Evolutionary conservation across 2,797 vertebrate species (phyloP).

Genomic region (Phrynocephalus vlangalii): DNA sequence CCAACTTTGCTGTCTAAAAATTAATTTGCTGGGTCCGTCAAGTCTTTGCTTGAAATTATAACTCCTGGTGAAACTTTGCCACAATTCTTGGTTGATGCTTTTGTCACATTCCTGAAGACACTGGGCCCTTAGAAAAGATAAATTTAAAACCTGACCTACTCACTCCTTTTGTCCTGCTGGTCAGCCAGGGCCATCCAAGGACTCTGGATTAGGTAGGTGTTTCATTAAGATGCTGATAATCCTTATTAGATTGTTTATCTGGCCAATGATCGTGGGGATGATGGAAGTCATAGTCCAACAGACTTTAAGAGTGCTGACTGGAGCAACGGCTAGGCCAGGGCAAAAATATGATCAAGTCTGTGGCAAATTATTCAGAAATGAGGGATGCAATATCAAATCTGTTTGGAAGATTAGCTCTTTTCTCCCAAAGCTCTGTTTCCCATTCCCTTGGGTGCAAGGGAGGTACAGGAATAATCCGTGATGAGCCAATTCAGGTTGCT

Average conservation of each 20-base stretch:
- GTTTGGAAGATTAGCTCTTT: too few species aligned
- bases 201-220: constrained; percentile 1
- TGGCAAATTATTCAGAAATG: too few species aligned
- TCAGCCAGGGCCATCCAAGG: constrained; percentile 36
- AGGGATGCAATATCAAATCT: too few species aligned
- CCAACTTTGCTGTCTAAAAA: neutral
- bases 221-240: constrained; percentile 22
- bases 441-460: too few species aligned
- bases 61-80: neutral
- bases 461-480: too few species aligned
- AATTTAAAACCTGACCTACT: neutral
- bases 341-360: too few species aligned
- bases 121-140: neutral
- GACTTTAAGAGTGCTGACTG: too few species aligned
- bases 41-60: neutral
- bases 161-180: neutral
- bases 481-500: too few species aligned
- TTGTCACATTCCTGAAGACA: neutral
- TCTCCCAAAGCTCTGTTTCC: neutral
- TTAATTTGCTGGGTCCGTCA: too few species aligned
- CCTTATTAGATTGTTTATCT: neutral
- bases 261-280: too few species aligned
- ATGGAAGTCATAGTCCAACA: too few species aligned
- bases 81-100: neutral
- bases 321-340: too few species aligned